Percentiles rank a stretch among this genome's conserved stretches.
phyloP scores from a whole-genome alignment of 2,113 vertebrate genomes.

The Sebastes fasciatus region DNA sequence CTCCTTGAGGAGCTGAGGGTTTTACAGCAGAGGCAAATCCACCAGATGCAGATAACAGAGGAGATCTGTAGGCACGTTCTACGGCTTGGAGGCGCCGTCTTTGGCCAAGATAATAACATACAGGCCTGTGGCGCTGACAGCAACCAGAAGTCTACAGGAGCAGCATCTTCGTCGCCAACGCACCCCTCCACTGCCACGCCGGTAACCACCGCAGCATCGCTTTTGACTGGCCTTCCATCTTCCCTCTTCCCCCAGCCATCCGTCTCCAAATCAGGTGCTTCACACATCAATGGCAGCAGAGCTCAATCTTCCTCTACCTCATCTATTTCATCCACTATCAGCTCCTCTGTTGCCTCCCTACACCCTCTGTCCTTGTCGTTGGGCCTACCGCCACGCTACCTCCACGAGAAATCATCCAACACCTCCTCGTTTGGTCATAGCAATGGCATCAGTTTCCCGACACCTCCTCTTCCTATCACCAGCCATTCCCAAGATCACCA shows the following conservation, averaged over 20 bases:
- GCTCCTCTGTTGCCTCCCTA: constrained; percentile 77
- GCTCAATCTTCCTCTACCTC: constrained; percentile 67
- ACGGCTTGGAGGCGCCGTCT: constrained; percentile 86
- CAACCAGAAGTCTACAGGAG: constrained; percentile 64
- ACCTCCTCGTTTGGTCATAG: constrained; percentile 75
- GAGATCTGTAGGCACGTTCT: constrained; percentile 93
- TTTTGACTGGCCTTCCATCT: constrained; percentile 76
- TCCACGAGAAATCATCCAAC: constrained; percentile 87
- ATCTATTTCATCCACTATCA: constrained; percentile 65
- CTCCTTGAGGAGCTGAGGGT: constrained; percentile 92
- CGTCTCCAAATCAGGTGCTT: constrained; percentile 76
- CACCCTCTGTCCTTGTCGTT: constrained; percentile 83
- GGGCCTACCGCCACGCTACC: constrained; percentile 83
- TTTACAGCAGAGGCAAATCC: constrained; percentile 92
- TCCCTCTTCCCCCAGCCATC: constrained; percentile 77
- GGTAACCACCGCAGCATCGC: constrained; percentile 62
- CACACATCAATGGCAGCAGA: constrained; percentile 70
- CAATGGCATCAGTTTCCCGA: constrained; percentile 72
- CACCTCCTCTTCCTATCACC: constrained; percentile 72
- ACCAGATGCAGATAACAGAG: constrained; percentile 96
- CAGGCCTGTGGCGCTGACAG: constrained; percentile 64
- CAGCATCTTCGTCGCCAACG: constrained; percentile 72
- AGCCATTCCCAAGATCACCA: constrained; percentile 81
- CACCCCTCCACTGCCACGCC: constrained; percentile 70
- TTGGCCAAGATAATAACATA: constrained; percentile 81